Percentiles rank a stretch among this genome's conserved stretches.
Evolutionary conservation across 37 sponge, comb jelly and placozoan species (phyloP).

Genomic region (Agelas oroides): DNA sequence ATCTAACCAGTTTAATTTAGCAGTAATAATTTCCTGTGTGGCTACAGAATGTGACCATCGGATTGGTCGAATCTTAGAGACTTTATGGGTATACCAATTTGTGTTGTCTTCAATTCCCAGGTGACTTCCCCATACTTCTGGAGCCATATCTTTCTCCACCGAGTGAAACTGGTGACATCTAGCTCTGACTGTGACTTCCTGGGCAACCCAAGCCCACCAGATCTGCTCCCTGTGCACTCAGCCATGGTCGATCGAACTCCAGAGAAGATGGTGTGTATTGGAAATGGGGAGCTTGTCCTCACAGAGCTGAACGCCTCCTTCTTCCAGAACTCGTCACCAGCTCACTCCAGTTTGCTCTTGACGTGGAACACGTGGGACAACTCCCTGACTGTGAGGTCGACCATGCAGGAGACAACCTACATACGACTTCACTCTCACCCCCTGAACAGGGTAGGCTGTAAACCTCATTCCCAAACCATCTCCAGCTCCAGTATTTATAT

Average conservation of each 20-base stretch:
- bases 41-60: too few species aligned
- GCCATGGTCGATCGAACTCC: conserved; percentile 31
- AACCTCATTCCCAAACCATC: not conserved
- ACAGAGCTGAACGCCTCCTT: conserved; percentile 41
- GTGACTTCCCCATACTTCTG: conserved; percentile 27
- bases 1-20: too few species aligned
- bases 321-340: conserved; percentile 55
- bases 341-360: conserved; percentile 62
- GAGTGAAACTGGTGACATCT: conserved; percentile 11
- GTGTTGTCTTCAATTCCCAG: too few species aligned
- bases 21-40: too few species aligned
- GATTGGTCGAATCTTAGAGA: not conserved
- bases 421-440: conserved; percentile 61
- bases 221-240: conserved; percentile 17
- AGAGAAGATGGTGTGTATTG: conserved; percentile 50
- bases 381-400: conserved; percentile 58
- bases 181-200: conserved; percentile 69
- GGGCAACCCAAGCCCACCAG: conserved; percentile 34
- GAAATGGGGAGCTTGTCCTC: conserved; percentile 65
- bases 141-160: conserved; percentile 36
- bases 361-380: conserved; percentile 81
- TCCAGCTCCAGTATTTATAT: not conserved
- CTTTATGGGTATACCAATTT: too few species aligned
- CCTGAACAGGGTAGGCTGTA: conserved; percentile 54
- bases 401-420: conserved; percentile 4